Base-by-base conservation (phyloP, 37 sponge, comb jelly and placozoan genomes). In the Aphrocallistes beatrix region DNA sequence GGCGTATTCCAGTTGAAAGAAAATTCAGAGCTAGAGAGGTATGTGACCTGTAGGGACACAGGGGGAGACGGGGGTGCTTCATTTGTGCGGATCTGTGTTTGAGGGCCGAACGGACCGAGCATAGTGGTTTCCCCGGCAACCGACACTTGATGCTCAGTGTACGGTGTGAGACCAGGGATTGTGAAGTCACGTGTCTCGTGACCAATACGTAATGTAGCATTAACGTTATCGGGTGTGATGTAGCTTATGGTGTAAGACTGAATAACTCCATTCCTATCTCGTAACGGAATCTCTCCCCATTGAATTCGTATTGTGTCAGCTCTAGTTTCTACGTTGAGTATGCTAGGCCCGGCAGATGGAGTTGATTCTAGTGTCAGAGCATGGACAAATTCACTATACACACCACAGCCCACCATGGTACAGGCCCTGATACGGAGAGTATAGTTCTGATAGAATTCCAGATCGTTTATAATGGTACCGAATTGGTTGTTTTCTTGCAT, bases 371-470 rank as follows among this genome's bases (percentile, higher is more conserved):
- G 34, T 60, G 75, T 60, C 8, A 60, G n/a, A 32, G 75, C 34
- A 19, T 60, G 3, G 10, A 60, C 75, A 19, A 30, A 19, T 6
- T 3, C 75, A 30, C 75, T 60, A 13, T 19, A 60, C 21, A 60
- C 10, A 30, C 75, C 75, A 60, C 75, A 60, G 32, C 75, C 75
- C 10, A 6, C 75, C 25, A 28, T 60, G 8, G 75, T 60, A 60
- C 75, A 60, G 3, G 75, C 75, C 8, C 28, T 25, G 10, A 28
- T 30, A 3, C 75, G 75, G 10, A 60, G n/a, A 25, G 75, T 25
- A 28, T 60, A 60, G 75, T 60, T 60, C 34, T 60, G 75, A 60
- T 60, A 60, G n/a, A 30, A 3, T 60, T 60, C 75, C n/a, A 60
- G 75, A 3, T 60, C 75, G 10, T 60, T 19, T 32, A 60, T 13